phyloP scores from a whole-genome alignment of 2,888 invertebrate genomes.

The Trachelus stipa region DNA sequence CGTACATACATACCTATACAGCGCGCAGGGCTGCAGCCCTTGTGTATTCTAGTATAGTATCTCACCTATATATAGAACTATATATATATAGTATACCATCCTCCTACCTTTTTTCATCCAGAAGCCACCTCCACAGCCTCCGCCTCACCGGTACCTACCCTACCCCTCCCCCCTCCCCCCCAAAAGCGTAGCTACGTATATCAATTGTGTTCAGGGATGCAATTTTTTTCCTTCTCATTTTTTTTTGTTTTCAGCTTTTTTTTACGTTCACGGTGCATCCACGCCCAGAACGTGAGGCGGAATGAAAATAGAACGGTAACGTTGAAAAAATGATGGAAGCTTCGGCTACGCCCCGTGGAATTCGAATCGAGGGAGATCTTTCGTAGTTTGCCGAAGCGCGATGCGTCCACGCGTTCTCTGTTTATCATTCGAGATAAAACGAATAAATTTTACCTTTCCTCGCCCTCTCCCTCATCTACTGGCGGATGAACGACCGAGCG shows the following conservation, averaged over 20 bases:
- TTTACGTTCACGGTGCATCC: constrained; percentile 22
- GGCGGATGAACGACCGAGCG: background rate
- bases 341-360: background rate
- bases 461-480: background rate
- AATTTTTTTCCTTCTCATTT: constrained; percentile 28
- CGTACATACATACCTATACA: background rate
- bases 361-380: background rate
- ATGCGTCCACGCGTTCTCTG: background rate
- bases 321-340: constrained; percentile 53
- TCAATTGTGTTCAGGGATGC: constrained; percentile 34
- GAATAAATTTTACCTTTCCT: background rate
- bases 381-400: background rate
- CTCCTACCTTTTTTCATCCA: background rate
- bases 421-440: background rate
- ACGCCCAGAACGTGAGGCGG: constrained; percentile 52
- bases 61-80: background rate
- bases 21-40: background rate
- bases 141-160: background rate
- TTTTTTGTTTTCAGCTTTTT: background rate
- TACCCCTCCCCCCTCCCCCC: background rate
- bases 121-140: background rate
- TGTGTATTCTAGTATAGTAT: background rate
- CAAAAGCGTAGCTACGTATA: constrained; percentile 20
- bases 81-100: background rate
- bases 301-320: constrained; percentile 62